Evolutionary conservation across 2,797 vertebrate genomes (phyloP), one percentile per base, ranked within the genome.

Genomic region (Dryobates pubescens): DNA sequence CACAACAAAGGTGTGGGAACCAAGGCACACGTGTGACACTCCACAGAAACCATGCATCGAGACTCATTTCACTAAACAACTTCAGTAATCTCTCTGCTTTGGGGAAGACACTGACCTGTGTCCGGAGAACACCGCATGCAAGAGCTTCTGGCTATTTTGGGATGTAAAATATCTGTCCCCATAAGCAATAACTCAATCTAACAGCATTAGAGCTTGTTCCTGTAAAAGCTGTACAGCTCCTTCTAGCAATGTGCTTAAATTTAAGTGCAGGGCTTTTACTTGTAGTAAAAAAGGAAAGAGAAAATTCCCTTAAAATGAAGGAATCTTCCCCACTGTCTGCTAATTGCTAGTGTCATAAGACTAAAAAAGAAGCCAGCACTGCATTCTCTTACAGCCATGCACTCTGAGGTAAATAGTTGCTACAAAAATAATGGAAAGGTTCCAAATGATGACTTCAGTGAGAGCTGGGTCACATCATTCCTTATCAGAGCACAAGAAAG

Each of bases 341-440:
- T 83, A 93, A 30, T 6, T 7, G 34, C n/a, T 6, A 14, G 8
- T 5, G 17, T 16, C 47, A 32, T 8, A 45, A 64, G 19, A 17
- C 32, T 2, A 27, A 20, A 38, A 51, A 34, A 41, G 38, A 43
- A 24, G 22, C 10, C 29, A 45, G 19, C 6, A 8, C 14, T 30
- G 4, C 14, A 62, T 76, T 69, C 23, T 71, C 86, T 74, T 38
- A 59, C 13, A 81, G 27, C 17, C 41, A 49, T 2, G 8, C 32
- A 58, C 22, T 89, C 24, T 3, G 47, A 59, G 73, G 38, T 83
- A 85, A 69, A 26, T 18, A 38, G 16, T 16, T 75, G 29, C 16
- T 59, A 67, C 20, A 91, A 91, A 89, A 91, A 86, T 49, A 78
- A 77, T 12, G 34, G 67, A 81, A 83, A 83, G 8, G 17, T 57